phyloP scores from a whole-genome alignment of 2,797 vertebrate genomes.

The Amphiprion clarkii region DNA sequence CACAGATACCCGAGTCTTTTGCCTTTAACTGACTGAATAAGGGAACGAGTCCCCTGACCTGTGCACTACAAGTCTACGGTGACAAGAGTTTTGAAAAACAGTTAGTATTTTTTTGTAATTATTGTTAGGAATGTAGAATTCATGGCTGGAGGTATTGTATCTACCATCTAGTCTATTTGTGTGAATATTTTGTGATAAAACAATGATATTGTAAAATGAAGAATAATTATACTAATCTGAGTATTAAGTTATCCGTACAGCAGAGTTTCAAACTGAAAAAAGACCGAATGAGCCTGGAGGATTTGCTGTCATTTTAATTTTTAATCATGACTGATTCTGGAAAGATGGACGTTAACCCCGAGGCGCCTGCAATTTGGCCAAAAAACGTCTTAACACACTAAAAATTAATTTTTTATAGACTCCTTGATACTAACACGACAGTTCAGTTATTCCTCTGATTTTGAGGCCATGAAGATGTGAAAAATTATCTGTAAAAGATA shows the following conservation, averaged over 20 bases:
- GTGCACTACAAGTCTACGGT: conserved; percentile 73
- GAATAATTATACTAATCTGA: conserved; percentile 70
- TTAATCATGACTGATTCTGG: conserved; percentile 61
- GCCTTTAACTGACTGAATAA: conserved; percentile 75
- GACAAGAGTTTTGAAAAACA: conserved; percentile 65
- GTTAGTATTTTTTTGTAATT: conserved; percentile 78
- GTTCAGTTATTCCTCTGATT: conserved; percentile 38
- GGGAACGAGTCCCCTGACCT: conserved; percentile 66
- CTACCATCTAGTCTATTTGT: conserved; percentile 69
- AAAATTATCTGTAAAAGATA: conserved; percentile 24
- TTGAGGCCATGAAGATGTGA: conserved; percentile 34
- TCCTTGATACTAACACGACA: conserved; percentile 53
- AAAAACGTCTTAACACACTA: conserved; percentile 66
- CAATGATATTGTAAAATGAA: conserved; percentile 73
- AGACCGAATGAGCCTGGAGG: conserved; percentile 56
- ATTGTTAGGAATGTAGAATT: conserved; percentile 81
- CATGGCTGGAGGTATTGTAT: conserved; percentile 67
- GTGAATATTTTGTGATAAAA: conserved; percentile 84
- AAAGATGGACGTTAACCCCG: conserved; percentile 47
- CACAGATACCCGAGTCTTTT: conserved; percentile 65
- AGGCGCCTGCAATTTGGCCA: conserved; percentile 60
- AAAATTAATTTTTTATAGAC: conserved; percentile 55
- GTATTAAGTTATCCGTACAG: conserved; percentile 73
- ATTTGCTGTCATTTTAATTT: conserved; percentile 69
- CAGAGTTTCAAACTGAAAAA: conserved; percentile 54